These are phyloP conservation scores for Eurystomus glaucurus DNA, from an alignment of 2,797 vertebrate genomes.

Conservation along the genomic window DNA sequence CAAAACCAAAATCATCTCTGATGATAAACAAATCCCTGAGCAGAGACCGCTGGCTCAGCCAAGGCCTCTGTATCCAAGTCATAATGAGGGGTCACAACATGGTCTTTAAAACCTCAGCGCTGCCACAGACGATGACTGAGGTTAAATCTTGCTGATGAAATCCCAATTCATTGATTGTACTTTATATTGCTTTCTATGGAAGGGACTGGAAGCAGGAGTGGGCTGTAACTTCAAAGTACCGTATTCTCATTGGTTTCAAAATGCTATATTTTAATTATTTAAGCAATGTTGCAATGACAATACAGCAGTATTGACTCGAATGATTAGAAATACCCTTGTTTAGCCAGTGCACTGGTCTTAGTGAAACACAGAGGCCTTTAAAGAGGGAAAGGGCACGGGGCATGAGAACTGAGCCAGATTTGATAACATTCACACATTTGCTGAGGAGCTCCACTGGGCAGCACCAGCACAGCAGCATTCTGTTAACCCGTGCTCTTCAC, in stretches of 20 bases:
- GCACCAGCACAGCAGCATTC: neutral
- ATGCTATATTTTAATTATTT: neutral
- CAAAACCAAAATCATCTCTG: neutral
- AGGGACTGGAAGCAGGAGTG: neutral
- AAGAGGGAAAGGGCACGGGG: neutral
- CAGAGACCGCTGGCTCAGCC: neutral
- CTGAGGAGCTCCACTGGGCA: neutral
- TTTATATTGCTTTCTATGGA: slow-evolving; percentile 19
- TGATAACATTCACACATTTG: neutral
- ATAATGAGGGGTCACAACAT: fast-evolving
- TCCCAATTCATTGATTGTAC: slow-evolving; percentile 29
- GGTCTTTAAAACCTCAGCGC: neutral
- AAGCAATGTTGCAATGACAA: neutral
- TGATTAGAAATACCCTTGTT: neutral
- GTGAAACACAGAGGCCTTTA: fast-evolving
- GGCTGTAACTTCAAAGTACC: neutral
- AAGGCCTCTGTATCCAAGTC: neutral
- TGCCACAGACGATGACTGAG: neutral
- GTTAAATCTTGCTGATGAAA: slow-evolving; percentile 50
- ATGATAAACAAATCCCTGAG: neutral
- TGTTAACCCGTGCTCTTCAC: neutral
- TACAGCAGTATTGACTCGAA: neutral
- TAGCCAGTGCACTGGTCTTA: neutral
- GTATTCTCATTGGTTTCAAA: neutral
- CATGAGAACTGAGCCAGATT: neutral